These are phyloP conservation scores for Drosophila rufa DNA, from an alignment of 1,140 invertebrate genomes.

Conservation along the genomic window DNA sequence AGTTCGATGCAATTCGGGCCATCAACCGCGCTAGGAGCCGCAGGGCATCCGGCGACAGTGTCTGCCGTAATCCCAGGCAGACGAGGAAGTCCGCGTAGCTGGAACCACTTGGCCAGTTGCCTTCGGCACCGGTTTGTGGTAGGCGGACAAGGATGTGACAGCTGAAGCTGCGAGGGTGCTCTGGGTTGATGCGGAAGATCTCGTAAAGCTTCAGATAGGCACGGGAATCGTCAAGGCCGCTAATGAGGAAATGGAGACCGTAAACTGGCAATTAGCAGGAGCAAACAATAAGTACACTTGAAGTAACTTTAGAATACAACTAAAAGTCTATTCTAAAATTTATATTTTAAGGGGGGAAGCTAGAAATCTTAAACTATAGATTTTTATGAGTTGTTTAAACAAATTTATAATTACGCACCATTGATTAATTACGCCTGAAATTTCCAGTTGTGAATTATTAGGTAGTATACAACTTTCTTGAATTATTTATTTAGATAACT, in stretches of 20 bases:
- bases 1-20: slow-evolving; percentile 9
- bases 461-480: too few species aligned
- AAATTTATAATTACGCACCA: too few species aligned
- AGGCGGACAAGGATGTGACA: slow-evolving; percentile 22
- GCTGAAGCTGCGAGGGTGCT: slow-evolving; percentile 36
- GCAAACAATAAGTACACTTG: not conserved
- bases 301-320: too few species aligned
- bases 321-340: not conserved
- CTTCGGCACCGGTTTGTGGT: slow-evolving; percentile 32
- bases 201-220: slow-evolving; percentile 16
- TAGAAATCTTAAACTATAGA: too few species aligned
- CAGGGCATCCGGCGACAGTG: slow-evolving; percentile 20
- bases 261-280: not conserved
- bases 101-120: slow-evolving; percentile 1
- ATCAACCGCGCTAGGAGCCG: slow-evolving; percentile 3
- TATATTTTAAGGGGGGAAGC: too few species aligned
- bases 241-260: not conserved
- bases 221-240: slow-evolving; percentile 17
- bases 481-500: too few species aligned
- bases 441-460: too few species aligned
- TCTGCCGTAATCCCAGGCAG: slow-evolving; percentile 42
- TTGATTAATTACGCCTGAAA: too few species aligned
- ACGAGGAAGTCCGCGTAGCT: slow-evolving; percentile 40
- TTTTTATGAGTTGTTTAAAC: too few species aligned
- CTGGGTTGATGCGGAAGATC: not conserved